Evolutionary conservation across 2,113 vertebrate genomes (phyloP).

Genomic region (Centropus bengalensis): DNA sequence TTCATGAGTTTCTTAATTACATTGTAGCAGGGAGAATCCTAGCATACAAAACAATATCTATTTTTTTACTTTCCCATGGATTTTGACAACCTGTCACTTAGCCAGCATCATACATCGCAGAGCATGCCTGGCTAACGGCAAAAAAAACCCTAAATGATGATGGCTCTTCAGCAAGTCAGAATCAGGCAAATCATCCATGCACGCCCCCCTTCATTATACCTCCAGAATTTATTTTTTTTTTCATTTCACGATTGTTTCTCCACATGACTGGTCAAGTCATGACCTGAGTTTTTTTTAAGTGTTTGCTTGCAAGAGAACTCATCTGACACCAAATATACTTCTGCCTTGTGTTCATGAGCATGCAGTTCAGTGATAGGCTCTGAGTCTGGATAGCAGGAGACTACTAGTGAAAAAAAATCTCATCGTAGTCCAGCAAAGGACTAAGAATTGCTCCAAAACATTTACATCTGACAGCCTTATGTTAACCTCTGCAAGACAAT

Average conservation of each 20-base stretch:
- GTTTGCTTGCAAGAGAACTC: background rate
- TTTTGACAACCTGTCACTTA: slow-evolving; percentile 1
- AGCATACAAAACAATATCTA: background rate
- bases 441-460: background rate
- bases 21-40: background rate
- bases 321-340: background rate
- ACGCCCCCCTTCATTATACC: background rate
- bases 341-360: background rate
- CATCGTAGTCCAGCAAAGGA: slow-evolving; percentile 4
- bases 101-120: background rate
- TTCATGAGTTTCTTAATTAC: background rate
- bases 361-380: background rate
- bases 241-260: background rate
- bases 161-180: background rate
- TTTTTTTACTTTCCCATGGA: background rate
- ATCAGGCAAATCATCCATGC: background rate
- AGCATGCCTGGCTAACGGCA: background rate
- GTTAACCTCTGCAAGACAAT: background rate
- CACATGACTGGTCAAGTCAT: slow-evolving; percentile 9
- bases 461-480: slow-evolving; percentile 2
- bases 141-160: background rate
- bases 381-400: background rate
- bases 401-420: background rate
- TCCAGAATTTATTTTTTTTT: background rate
- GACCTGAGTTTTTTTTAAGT: background rate